These are phyloP conservation scores for Metopia argyrocephala DNA, from an alignment of 2,888 invertebrate genomes.

Conservation along the genomic window DNA sequence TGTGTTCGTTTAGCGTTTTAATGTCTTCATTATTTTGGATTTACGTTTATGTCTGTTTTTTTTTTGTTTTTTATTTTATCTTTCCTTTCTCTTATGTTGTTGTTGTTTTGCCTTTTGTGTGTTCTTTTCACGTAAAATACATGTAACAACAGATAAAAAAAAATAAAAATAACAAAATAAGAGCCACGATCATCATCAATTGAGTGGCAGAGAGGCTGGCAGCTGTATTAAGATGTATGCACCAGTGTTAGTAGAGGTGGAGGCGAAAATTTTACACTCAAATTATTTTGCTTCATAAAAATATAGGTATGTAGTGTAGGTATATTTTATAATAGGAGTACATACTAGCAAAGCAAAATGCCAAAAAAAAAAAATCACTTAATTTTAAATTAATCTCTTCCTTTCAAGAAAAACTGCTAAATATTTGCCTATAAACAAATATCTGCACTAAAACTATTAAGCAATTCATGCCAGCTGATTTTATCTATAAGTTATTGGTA, in stretches of 20 bases:
- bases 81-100: slow-evolving; percentile 36
- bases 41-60: slow-evolving; percentile 60
- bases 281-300: no score
- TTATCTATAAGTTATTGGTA: no score
- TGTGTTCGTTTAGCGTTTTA: slow-evolving; percentile 64
- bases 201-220: slow-evolving; percentile 28
- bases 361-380: no score
- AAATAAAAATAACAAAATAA: slow-evolving; percentile 25
- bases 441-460: no score
- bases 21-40: slow-evolving; percentile 66
- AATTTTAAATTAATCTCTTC: no score
- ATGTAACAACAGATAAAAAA: slow-evolving; percentile 36
- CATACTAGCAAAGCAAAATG: no score
- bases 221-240: neutral
- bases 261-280: slow-evolving; percentile 45
- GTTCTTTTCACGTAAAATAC: slow-evolving; percentile 51
- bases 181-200: slow-evolving; percentile 54
- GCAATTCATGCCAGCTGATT: no score
- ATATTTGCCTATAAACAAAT: no score
- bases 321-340: no score
- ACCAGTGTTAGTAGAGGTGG: slow-evolving; percentile 26
- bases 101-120: slow-evolving; percentile 36
- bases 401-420: no score
- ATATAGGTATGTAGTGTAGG: no score
- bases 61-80: slow-evolving; percentile 48